Conservation (phyloP, 2,888 invertebrate species). For the Athrips mouffetella region DNA sequence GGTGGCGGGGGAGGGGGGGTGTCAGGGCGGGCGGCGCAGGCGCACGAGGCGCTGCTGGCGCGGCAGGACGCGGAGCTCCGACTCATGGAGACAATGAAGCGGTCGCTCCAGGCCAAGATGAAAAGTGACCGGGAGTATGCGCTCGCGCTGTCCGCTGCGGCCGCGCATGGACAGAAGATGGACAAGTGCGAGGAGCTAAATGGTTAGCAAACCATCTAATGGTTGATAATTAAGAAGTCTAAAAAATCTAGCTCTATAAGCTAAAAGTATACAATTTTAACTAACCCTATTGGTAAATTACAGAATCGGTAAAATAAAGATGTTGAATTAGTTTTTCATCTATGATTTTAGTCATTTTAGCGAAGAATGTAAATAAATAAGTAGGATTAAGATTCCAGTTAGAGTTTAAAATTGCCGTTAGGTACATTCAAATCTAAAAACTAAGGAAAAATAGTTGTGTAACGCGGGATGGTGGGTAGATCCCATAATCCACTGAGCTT, state of each 20-base stretch:
- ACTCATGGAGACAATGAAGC: conserved; percentile 93
- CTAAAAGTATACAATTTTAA: too few relatives aligned
- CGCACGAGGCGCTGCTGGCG: conserved; percentile 93
- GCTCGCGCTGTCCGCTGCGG: conserved; percentile 87
- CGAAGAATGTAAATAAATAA: too few relatives aligned
- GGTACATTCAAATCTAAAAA: neutral
- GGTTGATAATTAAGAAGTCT: too few relatives aligned
- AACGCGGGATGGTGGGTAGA: neutral
- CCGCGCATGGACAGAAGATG: conserved; percentile 89
- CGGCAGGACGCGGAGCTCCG: conserved; percentile 96
- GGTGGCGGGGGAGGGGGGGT: conserved; percentile 89
- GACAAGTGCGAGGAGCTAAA: conserved; percentile 86
- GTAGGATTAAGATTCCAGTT: too few relatives aligned
- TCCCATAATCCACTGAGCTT: neutral
- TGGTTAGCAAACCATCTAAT: too few relatives aligned
- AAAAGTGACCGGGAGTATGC: conserved; percentile 96
- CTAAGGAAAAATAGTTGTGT: neutral
- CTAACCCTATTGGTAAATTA: too few relatives aligned
- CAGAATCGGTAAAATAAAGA: too few relatives aligned
- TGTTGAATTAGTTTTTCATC: too few relatives aligned
- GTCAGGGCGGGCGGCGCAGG: conserved; percentile 90
- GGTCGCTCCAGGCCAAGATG: conserved; percentile 91
- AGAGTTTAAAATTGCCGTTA: neutral
- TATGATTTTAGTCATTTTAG: too few relatives aligned
- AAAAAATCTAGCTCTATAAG: too few relatives aligned